These are phyloP conservation scores for Lates calcarifer DNA, from an alignment of 2,113 vertebrate species.

Conservation along the genomic window DNA sequence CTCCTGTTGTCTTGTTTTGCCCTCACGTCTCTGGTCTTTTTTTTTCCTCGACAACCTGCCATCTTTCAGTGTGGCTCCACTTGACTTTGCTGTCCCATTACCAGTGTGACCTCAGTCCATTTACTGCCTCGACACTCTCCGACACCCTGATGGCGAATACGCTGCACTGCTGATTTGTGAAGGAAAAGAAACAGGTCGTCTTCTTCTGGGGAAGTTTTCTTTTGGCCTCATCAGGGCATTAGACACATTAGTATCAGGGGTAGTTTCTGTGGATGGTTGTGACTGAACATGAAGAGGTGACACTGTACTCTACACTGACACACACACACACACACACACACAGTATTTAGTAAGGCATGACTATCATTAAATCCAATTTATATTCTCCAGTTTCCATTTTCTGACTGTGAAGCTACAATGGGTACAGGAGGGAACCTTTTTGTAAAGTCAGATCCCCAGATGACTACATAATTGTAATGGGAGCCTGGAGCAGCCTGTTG, in stretches of 20 bases:
- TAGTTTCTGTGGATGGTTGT: slow-evolving; percentile 29
- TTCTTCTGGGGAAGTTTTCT: slow-evolving; percentile 6
- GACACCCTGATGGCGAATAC: slow-evolving; percentile 34
- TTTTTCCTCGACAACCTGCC: slow-evolving; percentile 50
- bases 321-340: slow-evolving; percentile 8
- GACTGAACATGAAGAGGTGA: slow-evolving; percentile 47
- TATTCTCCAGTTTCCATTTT: slow-evolving; percentile 60
- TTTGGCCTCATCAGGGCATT: slow-evolving; percentile 35
- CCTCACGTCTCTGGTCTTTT: slow-evolving; percentile 32
- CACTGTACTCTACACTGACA: not conserved
- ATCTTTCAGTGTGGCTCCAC: slow-evolving; percentile 56
- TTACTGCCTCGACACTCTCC: slow-evolving; percentile 58
- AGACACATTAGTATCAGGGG: slow-evolving; percentile 27
- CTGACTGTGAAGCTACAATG: slow-evolving; percentile 49
- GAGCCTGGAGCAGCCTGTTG: slow-evolving; percentile 59
- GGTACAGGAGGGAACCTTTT: slow-evolving; percentile 55
- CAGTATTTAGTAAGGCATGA: slow-evolving; percentile 39
- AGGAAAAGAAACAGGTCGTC: slow-evolving; percentile 22
- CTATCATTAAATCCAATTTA: slow-evolving; percentile 61
- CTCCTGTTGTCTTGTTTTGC: slow-evolving; percentile 39
- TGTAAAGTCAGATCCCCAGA: slow-evolving; percentile 64
- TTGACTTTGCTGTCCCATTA: slow-evolving; percentile 72
- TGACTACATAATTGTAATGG: slow-evolving; percentile 74
- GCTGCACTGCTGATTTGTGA: slow-evolving; percentile 52
- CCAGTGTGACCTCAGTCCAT: slow-evolving; percentile 66